Evolutionary conservation across 2,113 vertebrate species (phyloP).

Genomic region (Neodon shergylaensis): DNA sequence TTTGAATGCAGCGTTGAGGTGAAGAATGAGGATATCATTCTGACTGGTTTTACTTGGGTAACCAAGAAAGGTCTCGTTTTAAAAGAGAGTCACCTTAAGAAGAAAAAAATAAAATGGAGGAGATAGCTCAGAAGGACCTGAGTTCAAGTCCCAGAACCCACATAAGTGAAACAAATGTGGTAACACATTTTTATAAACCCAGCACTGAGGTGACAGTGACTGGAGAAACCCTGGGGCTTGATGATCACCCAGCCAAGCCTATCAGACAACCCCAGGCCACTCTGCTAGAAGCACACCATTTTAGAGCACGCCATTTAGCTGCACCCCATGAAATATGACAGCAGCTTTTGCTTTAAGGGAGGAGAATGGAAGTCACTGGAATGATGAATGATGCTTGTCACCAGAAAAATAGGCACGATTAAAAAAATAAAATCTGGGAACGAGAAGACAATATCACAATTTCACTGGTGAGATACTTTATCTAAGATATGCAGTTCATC

Average conservation of each 20-base stretch:
- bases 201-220: background rate
- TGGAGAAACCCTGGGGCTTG: background rate
- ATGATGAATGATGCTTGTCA: background rate
- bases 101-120: background rate
- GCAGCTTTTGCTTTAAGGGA: background rate
- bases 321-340: background rate
- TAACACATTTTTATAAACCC: too few species aligned
- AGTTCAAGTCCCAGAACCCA: background rate
- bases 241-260: background rate
- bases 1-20: slow-evolving; percentile 40
- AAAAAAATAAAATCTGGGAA: background rate
- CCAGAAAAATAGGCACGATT: background rate
- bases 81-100: slow-evolving; percentile 48
- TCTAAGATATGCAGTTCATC: background rate
- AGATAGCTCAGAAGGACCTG: background rate
- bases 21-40: slow-evolving; percentile 47
- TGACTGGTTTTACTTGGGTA: slow-evolving; percentile 62
- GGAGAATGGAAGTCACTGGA: background rate
- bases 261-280: background rate
- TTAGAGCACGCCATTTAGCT: background rate
- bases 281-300: background rate
- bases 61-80: slow-evolving; percentile 57
- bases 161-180: background rate
- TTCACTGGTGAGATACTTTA: background rate
- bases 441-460: background rate